Conservation (phyloP, 2,888 invertebrate species). For the Dicycla oo region DNA sequence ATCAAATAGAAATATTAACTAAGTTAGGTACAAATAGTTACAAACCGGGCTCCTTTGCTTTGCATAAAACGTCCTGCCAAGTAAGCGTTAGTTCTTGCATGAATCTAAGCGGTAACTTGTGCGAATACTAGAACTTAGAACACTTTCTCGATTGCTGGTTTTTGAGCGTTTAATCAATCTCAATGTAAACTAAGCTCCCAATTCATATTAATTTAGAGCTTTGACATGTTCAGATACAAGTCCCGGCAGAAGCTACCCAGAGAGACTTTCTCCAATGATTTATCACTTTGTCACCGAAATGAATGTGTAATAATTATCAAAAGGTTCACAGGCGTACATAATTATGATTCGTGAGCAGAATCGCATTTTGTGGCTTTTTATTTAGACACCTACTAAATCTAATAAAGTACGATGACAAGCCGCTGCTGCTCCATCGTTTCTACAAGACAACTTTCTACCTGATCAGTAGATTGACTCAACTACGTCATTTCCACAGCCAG, state of each 20-base stretch:
- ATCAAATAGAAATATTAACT: slow-evolving; percentile 4
- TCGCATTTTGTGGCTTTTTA: slow-evolving; percentile 8
- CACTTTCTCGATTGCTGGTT: background rate
- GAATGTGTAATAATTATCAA: slow-evolving; percentile 48
- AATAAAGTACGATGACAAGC: slow-evolving; percentile 1
- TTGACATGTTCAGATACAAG: slow-evolving; percentile 13
- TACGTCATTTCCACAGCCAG: background rate
- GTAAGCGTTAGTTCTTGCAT: background rate
- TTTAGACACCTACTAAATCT: background rate
- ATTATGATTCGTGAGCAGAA: slow-evolving; percentile 8
- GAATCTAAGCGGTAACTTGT: background rate
- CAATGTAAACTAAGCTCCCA: slow-evolving; percentile 25
- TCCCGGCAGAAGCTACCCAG: slow-evolving; percentile 20
- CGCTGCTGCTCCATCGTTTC: background rate
- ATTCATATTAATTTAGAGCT: slow-evolving; percentile 48
- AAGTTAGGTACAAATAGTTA: background rate
- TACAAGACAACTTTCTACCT: background rate
- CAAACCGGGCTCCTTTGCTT: background rate
- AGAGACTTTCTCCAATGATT: slow-evolving; percentile 43
- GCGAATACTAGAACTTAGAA: background rate
- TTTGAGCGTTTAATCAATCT: slow-evolving; percentile 19
- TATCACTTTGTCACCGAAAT: slow-evolving; percentile 46
- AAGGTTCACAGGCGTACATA: slow-evolving; percentile 27
- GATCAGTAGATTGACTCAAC: background rate
- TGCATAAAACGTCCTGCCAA: background rate